These are phyloP conservation scores for Ariolimax columbianus DNA, from an alignment of 2,888 invertebrate genomes.

Conservation along the genomic window DNA sequence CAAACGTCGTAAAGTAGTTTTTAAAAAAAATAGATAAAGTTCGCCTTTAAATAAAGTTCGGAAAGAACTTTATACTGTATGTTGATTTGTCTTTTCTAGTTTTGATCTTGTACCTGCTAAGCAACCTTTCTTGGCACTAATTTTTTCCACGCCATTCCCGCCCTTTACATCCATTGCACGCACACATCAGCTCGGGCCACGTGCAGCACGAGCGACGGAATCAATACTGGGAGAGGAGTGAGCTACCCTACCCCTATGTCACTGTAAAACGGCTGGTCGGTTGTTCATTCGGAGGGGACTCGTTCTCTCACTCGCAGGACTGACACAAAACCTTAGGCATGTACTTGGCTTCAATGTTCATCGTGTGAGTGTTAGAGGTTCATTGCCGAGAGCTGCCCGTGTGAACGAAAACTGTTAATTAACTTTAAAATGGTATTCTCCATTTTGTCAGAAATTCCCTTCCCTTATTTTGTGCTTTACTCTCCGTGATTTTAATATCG, in stretches of 20 bases:
- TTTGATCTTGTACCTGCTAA: too few species aligned
- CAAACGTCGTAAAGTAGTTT: too few species aligned
- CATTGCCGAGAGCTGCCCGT: neutral
- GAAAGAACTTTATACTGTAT: too few species aligned
- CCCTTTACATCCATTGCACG: neutral
- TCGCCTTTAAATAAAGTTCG: too few species aligned
- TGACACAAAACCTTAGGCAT: slow-evolving; percentile 1
- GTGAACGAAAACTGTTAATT: neutral
- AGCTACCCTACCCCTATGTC: neutral
- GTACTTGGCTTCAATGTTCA: neutral
- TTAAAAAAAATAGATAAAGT: too few species aligned
- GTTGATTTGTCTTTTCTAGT: too few species aligned
- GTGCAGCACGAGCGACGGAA: slow-evolving; percentile 3
- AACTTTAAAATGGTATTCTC: neutral
- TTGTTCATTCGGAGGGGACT: neutral
- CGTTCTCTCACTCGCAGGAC: neutral
- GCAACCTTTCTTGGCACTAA: too few species aligned
- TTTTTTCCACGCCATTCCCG: neutral
- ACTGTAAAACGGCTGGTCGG: neutral
- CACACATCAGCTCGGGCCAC: neutral
- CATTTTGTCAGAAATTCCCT: neutral
- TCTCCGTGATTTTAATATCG: neutral
- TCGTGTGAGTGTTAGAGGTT: neutral
- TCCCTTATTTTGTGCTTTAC: neutral
- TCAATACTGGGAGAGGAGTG: slow-evolving; percentile 1